Evolutionary conservation across 2,888 invertebrate genomes (phyloP).

Genomic region (Ophion costatus): DNA sequence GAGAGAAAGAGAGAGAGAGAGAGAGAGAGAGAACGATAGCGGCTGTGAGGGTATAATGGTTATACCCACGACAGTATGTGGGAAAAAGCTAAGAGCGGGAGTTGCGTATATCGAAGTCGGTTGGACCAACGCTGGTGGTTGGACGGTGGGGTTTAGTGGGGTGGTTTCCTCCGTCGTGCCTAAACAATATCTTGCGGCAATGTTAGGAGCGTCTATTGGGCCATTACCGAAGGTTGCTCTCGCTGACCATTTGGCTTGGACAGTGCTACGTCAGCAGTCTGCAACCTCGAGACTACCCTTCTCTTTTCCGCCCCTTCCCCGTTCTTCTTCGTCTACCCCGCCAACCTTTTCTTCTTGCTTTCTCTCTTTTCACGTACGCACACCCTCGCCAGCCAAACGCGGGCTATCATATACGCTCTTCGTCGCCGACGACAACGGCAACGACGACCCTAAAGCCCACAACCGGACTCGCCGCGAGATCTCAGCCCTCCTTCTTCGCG

Average conservation of each 20-base stretch:
- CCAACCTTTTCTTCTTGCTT: conserved; percentile 60
- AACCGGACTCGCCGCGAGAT: conserved; percentile 40
- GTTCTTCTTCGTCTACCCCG: conserved; percentile 37
- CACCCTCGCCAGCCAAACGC: conserved; percentile 37
- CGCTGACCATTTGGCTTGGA: conserved; percentile 81
- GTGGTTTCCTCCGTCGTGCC: conserved; percentile 72
- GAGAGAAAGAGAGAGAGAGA: background rate
- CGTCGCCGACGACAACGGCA: conserved; percentile 33
- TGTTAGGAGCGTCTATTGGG: conserved; percentile 83
- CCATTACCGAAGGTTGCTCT: conserved; percentile 80
- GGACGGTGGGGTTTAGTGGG: conserved; percentile 25
- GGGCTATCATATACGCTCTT: conserved; percentile 8
- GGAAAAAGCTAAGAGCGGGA: conserved; percentile 43
- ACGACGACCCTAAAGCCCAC: conserved; percentile 46
- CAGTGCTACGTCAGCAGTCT: conserved; percentile 82
- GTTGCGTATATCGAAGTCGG: conserved; percentile 56
- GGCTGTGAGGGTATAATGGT: conserved; percentile 49
- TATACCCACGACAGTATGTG: conserved; percentile 42
- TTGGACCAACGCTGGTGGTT: conserved; percentile 32
- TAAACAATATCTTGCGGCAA: conserved; percentile 83
- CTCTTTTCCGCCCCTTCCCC: conserved; percentile 59
- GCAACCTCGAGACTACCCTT: conserved; percentile 62
- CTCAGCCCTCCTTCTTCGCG: conserved; percentile 53
- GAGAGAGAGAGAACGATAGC: conserved; percentile 33
- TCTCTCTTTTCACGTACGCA: conserved; percentile 65